A percentile compares a stretch with the other conserved stretches of the same genome.
These are phyloP conservation scores for Crocuta crocuta DNA, from an alignment of 2,113 vertebrate species.

Conservation along the genomic window DNA sequence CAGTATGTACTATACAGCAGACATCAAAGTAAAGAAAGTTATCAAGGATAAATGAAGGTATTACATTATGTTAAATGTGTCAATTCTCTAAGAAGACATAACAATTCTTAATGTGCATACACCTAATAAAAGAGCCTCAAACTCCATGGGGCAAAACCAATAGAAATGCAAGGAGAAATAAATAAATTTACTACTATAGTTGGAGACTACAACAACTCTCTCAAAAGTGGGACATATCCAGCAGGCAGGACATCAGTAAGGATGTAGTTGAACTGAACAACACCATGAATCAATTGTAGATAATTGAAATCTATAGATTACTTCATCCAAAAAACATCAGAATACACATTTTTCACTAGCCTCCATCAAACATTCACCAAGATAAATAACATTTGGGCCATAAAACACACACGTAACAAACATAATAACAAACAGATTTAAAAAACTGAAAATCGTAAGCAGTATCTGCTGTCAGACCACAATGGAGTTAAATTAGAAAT, in stretches of 20 bases:
- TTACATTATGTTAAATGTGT: not conserved
- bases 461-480: not conserved
- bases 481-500: not conserved
- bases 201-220: not conserved
- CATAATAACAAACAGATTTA: not conserved
- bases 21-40: not conserved
- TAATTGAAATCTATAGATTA: not conserved
- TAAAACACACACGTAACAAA: not conserved
- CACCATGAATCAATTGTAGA: not conserved
- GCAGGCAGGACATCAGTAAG: not conserved
- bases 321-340: not conserved
- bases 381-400: not conserved
- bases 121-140: not conserved
- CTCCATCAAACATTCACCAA: not conserved
- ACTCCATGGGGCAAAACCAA: not conserved
- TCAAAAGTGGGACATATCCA: not conserved
- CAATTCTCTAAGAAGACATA: not conserved
- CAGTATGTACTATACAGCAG: not conserved
- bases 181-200: not conserved
- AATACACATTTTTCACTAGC: not conserved
- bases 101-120: not conserved
- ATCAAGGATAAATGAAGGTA: not conserved
- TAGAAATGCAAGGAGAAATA: not conserved
- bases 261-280: not conserved
- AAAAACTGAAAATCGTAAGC: slow-evolving; percentile 3